Base-by-base conservation (phyloP, 2,797 vertebrate genomes). In the Aulostomus chinensis region DNA sequence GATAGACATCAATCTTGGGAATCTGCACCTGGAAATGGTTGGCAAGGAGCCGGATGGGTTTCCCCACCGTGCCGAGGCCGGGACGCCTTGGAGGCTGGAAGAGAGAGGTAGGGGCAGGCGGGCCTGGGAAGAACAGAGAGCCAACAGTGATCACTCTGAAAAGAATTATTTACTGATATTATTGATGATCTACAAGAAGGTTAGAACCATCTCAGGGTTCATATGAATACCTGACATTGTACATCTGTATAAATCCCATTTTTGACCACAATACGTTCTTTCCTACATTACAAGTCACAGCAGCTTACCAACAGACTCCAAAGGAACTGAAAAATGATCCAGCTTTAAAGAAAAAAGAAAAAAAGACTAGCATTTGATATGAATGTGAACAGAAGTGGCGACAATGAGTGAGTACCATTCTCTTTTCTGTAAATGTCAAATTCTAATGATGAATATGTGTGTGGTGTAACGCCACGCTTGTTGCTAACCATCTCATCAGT, bases 1-100 rank as follows among this genome's bases (percentile, higher is more conserved):
- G 97, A 91, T 98, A 99, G 68, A 99, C 97, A 66, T 99, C 97
- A 73, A 99, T 99, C 91, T 99, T 99, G 69, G 97, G 97, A 87
- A 99, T 99, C 91, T 99, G 96, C 68, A 99, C 96, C 93, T 99
- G 96, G 83, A 99, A 99, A 81, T 99, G 96, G 80, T 99, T 99
- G 84, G 96, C 97, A 65, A 99, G 88, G 68, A 99, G 93, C 80
- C 96, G 91, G 85, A 99, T 98, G 85, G 96, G 97, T 87, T 99
- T 99, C 81, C 97, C 97, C 83, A 98, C 94, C 57, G 97, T 98
- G 81, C 96, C 97, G 68, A 97, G 91, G 82, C 97, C 96, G 55
- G 96, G 97, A 76, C 97, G 95, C 57, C 97, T 93, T 11, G 97
- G 97, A 0, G 97, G 96, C 87, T 99, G 97, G 78, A 99, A 99